Percentiles rank a stretch among this genome's conserved stretches.
Evolutionary conservation across 1,140 invertebrate species (phyloP).

Genomic region (Macrostomum lignano): DNA sequence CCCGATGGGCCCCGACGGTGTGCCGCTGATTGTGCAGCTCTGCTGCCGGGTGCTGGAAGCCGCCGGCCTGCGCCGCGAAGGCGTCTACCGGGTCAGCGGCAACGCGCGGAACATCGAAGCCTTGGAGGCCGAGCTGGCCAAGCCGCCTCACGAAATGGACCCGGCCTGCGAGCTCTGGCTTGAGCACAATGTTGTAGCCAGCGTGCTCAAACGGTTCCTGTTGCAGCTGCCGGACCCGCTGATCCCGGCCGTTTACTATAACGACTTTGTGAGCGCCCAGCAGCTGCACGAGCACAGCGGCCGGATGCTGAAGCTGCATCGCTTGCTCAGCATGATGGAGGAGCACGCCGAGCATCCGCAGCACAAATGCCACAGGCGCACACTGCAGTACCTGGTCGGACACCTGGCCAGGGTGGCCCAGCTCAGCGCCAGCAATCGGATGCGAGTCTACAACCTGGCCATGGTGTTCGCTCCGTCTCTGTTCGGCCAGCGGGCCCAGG

Average conservation of each 20-base stretch:
- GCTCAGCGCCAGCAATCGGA: slow-evolving; percentile 3
- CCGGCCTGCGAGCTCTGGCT: too few relatives aligned
- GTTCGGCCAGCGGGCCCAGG: not conserved
- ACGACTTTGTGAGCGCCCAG: too few relatives aligned
- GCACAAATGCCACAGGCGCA: slow-evolving; percentile 1
- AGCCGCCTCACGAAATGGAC: too few relatives aligned
- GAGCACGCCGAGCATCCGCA: slow-evolving; percentile 4
- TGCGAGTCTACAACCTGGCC: slow-evolving; percentile 3
- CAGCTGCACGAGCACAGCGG: too few relatives aligned
- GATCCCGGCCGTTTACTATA: too few relatives aligned
- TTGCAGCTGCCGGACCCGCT: too few relatives aligned
- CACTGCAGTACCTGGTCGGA: slow-evolving; percentile 1
- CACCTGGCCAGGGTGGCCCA: slow-evolving; percentile 3
- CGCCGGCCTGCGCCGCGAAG: slow-evolving; percentile 1
- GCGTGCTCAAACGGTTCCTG: too few relatives aligned
- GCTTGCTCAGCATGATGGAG: slow-evolving; percentile 6
- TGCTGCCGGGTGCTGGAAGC: slow-evolving; percentile 3
- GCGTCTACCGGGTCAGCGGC: slow-evolving; percentile 3
- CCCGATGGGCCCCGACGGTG: too few relatives aligned
- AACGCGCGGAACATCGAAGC: too few relatives aligned
- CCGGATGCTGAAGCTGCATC: slow-evolving; percentile 1
- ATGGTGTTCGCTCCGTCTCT: slow-evolving; percentile 6
- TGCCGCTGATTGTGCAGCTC: slow-evolving; percentile 3
- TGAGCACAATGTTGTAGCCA: too few relatives aligned
- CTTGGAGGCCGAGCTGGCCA: too few relatives aligned